A percentile compares a stretch with the other conserved stretches of the same genome.
phyloP scores from a whole-genome alignment of 1,140 invertebrate genomes.

The Brachionus paranguensis region DNA sequence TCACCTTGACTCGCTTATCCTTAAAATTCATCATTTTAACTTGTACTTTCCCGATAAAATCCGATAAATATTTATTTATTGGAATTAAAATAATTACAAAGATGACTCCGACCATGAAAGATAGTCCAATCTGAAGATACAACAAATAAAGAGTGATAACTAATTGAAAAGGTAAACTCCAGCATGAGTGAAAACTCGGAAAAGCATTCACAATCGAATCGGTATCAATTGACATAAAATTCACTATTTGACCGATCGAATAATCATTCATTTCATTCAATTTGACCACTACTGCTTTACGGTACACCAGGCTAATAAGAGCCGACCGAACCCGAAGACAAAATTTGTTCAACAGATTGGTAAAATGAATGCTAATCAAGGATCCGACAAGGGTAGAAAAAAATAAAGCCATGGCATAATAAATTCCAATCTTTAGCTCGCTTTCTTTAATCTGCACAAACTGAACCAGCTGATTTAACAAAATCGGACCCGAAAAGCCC shows the following conservation, averaged over 20 bases:
- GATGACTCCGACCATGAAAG: constrained; percentile 79
- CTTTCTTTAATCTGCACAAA: constrained; percentile 71
- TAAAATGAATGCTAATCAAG: constrained; percentile 78
- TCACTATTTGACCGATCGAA: constrained; percentile 67
- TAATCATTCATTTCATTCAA: constrained; percentile 56
- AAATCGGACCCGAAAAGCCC: constrained; percentile 78
- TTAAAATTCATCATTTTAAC: constrained; percentile 82
- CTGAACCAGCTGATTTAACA: constrained; percentile 73
- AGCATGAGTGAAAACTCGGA: constrained; percentile 87
- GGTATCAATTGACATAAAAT: constrained; percentile 92
- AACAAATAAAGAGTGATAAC: constrained; percentile 54
- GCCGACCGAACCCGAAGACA: constrained; percentile 77
- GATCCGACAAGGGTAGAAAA: constrained; percentile 60
- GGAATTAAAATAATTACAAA: constrained; percentile 85
- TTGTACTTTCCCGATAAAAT: constrained; percentile 79
- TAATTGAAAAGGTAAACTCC: constrained; percentile 85
- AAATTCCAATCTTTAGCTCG: constrained; percentile 65
- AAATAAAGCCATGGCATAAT: constrained; percentile 69
- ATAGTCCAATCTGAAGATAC: constrained; percentile 72
- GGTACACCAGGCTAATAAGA: constrained; percentile 75
- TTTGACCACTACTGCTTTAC: constrained; percentile 64
- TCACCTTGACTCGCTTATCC: constrained; percentile 74
- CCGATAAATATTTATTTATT: constrained; percentile 82
- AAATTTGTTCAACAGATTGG: constrained; percentile 75
- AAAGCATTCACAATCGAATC: constrained; percentile 90